Evolutionary conservation across 2,888 invertebrate genomes (phyloP).

Genomic region (Acronicta leporina): DNA sequence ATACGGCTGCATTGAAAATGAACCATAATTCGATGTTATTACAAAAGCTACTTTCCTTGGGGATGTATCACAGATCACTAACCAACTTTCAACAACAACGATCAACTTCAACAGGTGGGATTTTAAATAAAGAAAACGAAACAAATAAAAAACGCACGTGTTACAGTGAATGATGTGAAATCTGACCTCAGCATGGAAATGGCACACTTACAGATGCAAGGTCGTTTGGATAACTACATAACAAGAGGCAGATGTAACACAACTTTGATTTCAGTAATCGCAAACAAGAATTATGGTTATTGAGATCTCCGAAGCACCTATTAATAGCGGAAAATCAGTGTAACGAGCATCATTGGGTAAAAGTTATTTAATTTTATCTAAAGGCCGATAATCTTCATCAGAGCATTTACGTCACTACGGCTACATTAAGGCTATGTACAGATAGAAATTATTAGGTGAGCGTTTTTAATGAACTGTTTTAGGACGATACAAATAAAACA

Average conservation of each 20-base stretch:
- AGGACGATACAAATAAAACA: no score
- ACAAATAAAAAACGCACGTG: neutral
- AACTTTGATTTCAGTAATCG: constrained; percentile 31
- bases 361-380: constrained; percentile 69
- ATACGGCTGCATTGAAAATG: constrained; percentile 23
- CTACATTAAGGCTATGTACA: constrained; percentile 49
- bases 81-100: no score
- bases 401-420: constrained; percentile 73
- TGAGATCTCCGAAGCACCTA: constrained; percentile 17
- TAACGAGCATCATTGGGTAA: constrained; percentile 35
- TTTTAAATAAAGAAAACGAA: neutral
- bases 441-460: neutral
- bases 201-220: constrained; percentile 5
- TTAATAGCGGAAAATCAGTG: constrained; percentile 29
- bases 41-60: constrained; percentile 31
- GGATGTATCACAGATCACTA: no score
- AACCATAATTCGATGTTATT: constrained; percentile 29
- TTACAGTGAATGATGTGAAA: neutral
- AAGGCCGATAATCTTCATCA: constrained; percentile 75
- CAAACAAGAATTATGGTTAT: constrained; percentile 34
- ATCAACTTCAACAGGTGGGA: no score
- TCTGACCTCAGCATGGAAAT: constrained; percentile 15
- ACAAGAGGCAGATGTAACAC: constrained; percentile 31
- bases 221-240: constrained; percentile 22
- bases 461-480: neutral